phyloP scores from a whole-genome alignment of 1,140 invertebrate genomes.

The Onthophagus taurus region DNA sequence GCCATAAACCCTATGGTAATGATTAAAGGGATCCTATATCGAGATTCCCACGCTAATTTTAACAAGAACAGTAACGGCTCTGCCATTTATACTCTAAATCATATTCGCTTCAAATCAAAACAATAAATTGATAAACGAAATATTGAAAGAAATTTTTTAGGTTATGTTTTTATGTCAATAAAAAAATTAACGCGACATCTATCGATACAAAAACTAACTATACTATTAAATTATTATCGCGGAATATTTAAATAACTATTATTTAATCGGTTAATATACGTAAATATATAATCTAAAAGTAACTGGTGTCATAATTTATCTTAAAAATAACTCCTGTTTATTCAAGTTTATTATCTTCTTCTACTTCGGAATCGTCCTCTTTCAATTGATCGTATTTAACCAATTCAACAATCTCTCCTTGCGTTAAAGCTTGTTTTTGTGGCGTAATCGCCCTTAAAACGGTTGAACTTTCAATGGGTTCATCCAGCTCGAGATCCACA shows the following conservation, averaged over 20 bases:
- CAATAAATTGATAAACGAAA: neutral
- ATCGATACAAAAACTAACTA: too few relatives aligned
- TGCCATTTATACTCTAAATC: constrained; percentile 10
- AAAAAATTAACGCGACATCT: too few relatives aligned
- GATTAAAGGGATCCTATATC: constrained; percentile 40
- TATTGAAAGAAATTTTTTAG: neutral
- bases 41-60: constrained; percentile 42
- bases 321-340: too few relatives aligned
- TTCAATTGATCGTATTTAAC: constrained; percentile 41
- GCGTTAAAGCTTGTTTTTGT: constrained; percentile 37
- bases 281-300: too few relatives aligned
- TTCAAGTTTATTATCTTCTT: too few relatives aligned
- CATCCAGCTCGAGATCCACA: constrained; percentile 29
- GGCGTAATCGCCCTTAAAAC: constrained; percentile 39
- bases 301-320: too few relatives aligned
- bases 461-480: constrained; percentile 33
- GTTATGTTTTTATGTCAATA: neutral
- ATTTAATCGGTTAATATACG: too few relatives aligned
- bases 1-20: constrained; percentile 41
- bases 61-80: constrained; percentile 41
- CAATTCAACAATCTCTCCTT: constrained; percentile 41
- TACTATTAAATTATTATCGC: too few relatives aligned
- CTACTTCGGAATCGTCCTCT: too few relatives aligned
- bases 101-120: neutral
- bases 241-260: too few relatives aligned